Evolutionary conservation across 2,113 vertebrate genomes (phyloP), one percentile per base, ranked within the genome.

Genomic region (Gallinago media): DNA sequence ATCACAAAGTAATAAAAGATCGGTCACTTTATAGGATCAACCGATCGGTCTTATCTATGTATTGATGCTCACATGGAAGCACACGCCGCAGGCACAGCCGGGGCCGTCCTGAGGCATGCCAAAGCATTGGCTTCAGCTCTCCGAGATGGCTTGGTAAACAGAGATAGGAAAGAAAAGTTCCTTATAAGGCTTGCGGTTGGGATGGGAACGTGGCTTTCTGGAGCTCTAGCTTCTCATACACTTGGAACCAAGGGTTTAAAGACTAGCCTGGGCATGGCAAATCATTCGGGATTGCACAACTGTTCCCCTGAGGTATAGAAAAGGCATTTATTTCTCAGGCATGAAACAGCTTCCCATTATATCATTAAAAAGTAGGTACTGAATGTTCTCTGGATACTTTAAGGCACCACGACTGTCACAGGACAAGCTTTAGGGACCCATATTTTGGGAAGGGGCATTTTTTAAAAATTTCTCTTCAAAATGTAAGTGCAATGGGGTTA

Each of bases 281-380:
- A 38, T 88, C 32, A 36, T 80, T 72, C 0, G 0, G 44, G 65
- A 76, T 97, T 97, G 91, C 92, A 85, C 86, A 96, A 77, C 49
- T 70, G 52, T 81, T 94, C 61, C 85, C 88, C 52, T 66, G 63
- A 95, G 94, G 85, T 89, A 38, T 25, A 91, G 63, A 89, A 97
- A 96, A 96, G 29, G 40, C 87, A 63, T 95, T 86, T 95, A 36
- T 88, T 95, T 80, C 68, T 92, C 87, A 91, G 67, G n/a, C 67
- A 59, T 85, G 29, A 80, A 92, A 89, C 29, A 83, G 54, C 78
- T 94, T 91, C 56, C 63, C 77, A 95, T 91, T 63, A 27, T 75
- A 47, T 88, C 29, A 96, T 86, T 95, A 67, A 92, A 93, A 91
- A 70, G 56, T 74, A 91, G 76, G 56, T 77, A 91, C 76, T 72